Evolutionary conservation across 2,888 invertebrate species (phyloP), one percentile per base, ranked within the genome.

Genomic region (Caenorhabditis drosophilae): DNA sequence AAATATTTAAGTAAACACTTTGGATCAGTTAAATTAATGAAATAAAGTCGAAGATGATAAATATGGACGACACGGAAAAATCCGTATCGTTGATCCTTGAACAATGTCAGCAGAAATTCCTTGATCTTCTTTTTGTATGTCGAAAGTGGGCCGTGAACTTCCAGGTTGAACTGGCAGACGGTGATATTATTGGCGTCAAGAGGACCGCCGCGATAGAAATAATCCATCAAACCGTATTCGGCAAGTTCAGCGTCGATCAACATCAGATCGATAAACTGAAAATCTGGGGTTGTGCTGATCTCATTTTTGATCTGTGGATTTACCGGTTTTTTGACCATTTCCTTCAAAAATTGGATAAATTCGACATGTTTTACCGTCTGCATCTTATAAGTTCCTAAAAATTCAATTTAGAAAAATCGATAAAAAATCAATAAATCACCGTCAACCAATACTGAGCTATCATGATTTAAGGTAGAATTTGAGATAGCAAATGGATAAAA

Each of bases 191-290:
- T 34, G 18, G 36, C 18, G 31, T 47, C 47, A 9, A 47, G 34
- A 16, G 6, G 11, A 4, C 31, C 47, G 12, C 18, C 31, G 9
- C 34, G 7, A 16, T 1, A 34, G 18, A 47, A 47, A 47, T 31
- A 47, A 1, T 26, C 22, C 11, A 47, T 1, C 6, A 47, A 4
- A n/a, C 9, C 35, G 2, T 27, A 47, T 34, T 47, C 47, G 16
- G 27, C 47, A n/a, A 34, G 34, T 31, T 47, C 47, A 6, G 15
- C 47, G 31, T 47, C 47, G 15, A 47, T 47, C 47, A 34, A 47
- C 9, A 47, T 47, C n/a, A 36, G 12, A 18, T 47, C 47, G 1
- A 47, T 15, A 16, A 47, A 38, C 27, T 47, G 31, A 44, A 44
- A n/a, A 12, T 12, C 4, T 36, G 7, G 12, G 31, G 12, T 6